phyloP scores from a whole-genome alignment of 2,113 vertebrate genomes.

The Spermophilus dauricus region DNA sequence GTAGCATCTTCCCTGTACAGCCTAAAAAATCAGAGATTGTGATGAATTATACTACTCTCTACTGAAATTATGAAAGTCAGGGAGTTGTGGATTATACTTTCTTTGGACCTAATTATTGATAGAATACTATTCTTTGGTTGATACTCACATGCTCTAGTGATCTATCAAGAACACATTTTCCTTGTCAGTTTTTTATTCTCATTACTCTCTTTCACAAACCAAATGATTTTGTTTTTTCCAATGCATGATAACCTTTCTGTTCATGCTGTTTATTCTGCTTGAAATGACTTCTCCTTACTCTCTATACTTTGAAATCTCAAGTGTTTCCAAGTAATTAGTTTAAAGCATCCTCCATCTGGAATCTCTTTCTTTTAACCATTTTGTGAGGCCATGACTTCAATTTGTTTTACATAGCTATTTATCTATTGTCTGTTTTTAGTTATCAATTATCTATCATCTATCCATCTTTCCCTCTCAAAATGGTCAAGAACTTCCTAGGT shows the following conservation, averaged over 20 bases:
- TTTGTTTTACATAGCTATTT: constrained; percentile 15
- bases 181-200: constrained; percentile 33
- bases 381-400: background rate
- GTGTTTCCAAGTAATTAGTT: background rate
- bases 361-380: constrained; percentile 9
- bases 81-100: background rate
- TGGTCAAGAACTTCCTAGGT: too few relatives aligned
- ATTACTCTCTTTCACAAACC: constrained; percentile 26
- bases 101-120: background rate
- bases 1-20: background rate
- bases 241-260: constrained; percentile 34
- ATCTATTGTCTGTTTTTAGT: constrained; percentile 29
- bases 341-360: constrained; percentile 18
- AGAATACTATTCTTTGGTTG: background rate
- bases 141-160: background rate
- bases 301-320: constrained; percentile 29
- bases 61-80: background rate
- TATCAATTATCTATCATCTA: background rate
- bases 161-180: background rate
- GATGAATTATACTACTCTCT: background rate
- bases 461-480: constrained; percentile 2
- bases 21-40: background rate
- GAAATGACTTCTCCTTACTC: constrained; percentile 5
- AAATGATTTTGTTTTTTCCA: constrained; percentile 45
- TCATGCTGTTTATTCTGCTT: constrained; percentile 36